Evolutionary conservation across 2,888 invertebrate species (phyloP), one percentile per base, ranked within the genome.

Genomic region (Latrodectus elegans): DNA sequence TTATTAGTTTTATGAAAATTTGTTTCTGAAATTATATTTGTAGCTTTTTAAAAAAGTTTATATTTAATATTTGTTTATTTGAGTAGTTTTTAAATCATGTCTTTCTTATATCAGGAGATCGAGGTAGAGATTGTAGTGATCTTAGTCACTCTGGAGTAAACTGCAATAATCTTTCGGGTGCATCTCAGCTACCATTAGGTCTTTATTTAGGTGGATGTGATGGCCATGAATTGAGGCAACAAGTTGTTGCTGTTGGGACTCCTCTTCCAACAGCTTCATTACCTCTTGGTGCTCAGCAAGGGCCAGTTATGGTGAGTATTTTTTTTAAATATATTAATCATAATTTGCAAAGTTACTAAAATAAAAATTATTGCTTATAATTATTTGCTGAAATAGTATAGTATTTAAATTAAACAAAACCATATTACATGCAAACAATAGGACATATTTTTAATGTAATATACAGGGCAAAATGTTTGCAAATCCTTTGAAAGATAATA

Each of bases 181-280:
- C 86, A 68, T 70, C 81, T 68, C 89, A 89, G 68, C 78, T 81
- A 49, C 86, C 89, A 14, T 74, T 89, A 89, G 92, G 93, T 80
- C 93, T 94, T 89, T 94, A 90, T 84, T 83, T 90, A 52, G 89
- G 90, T 55, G 92, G 92, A 80, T 92, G 93, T n/a, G 95, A 96
- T 90, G 94, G 95, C 51, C 82, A 85, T 78, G 97, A 97, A 92
- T 96, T 95, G 92, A 93, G 96, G 52, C 97, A 97, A 91, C 99
- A 99, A 93, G 97, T 99, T 89, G 98, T 99, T 71, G 99, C 98
- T 90, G 98, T 99, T 88, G 99, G 99, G 49, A 98, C 98, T 0
- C 97, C 98, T 38, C 93, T 99, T 90, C 98, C 97, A 2, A 96
- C 96, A 9, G 95, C 96, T 3, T 95, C 96, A 8, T 68, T 88